Base-by-base conservation (phyloP, 2,888 invertebrate species). In the Vanessa cardui region DNA sequence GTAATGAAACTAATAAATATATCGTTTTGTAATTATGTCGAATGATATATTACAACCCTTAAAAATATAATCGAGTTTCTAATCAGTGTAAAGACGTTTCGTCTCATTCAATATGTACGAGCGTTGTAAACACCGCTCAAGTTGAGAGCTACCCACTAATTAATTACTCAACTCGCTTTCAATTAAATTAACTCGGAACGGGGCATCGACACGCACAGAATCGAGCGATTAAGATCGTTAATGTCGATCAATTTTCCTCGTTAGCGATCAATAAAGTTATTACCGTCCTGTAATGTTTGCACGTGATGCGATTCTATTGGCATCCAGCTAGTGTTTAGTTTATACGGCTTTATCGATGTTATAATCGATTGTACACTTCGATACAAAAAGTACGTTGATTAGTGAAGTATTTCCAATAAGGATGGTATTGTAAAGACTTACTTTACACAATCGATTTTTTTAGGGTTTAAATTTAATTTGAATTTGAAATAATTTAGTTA, bases 121-220 rank as follows among this genome's bases (percentile, higher is more conserved):
- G 83, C 71, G 83, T 77, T 84, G 85, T 88, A 87, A 87, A 88
- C 87, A 86, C 83, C 84, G 87, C 87, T 86, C 86, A 84, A 82
- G 77, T 84, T 84, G 85, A 88, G 88, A 89, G 88, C 89, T 86
- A 86, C 83, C 87, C 87, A 86, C 89, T 91, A 92, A 92, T 92
- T 92, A 92, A 92, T 92, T 92, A 91, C 88, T 84, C 85, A 85
- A 90, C 89, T 91, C 87, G 83, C 86, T 89, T 88, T 91, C 89
- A 91, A 92, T 92, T 89, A 89, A 90, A 90, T 92, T 90, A 90
- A 88, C 87, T 89, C 84, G 84, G 87, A 87, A 84, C 85, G 86
- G 86, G 84, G 84, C 87, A 88, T 89, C 90, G 87, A 86, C 89
- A 87, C 86, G 86, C 87, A 85, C 87, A 86, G 85, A 87, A 85